A percentile compares a stretch with the other conserved stretches of the same genome.
Conservation (phyloP, 2,888 invertebrate genomes). For the Zeuzera pyrina region DNA sequence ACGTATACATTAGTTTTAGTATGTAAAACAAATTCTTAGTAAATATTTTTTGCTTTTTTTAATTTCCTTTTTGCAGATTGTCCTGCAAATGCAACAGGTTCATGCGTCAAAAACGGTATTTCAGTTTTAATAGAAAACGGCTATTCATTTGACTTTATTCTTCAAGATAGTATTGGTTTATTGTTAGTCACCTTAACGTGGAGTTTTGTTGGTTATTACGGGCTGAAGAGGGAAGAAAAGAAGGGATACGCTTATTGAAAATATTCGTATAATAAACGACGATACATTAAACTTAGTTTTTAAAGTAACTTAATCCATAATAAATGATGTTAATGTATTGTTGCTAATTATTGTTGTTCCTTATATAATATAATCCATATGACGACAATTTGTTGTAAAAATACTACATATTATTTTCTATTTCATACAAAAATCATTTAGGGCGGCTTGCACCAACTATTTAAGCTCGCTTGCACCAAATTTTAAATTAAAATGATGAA, state of each 20-base stretch:
- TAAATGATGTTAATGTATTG: not conserved
- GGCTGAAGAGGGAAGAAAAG: constrained; percentile 49
- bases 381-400: no score
- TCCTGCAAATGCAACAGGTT: constrained; percentile 33
- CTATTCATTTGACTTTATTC: constrained; percentile 38
- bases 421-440: no score
- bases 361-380: no score
- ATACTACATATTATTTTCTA: no score
- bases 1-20: no score
- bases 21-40: no score
- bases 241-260: constrained; percentile 55
- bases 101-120: constrained; percentile 41
- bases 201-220: constrained; percentile 45
- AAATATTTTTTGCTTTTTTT: no score
- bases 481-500: no score
- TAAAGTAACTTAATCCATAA: not conserved
- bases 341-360: not conserved
- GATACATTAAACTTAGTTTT: not conserved
- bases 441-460: no score
- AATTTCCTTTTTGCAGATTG: constrained; percentile 55
- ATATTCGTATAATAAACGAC: not conserved
- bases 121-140: constrained; percentile 47
- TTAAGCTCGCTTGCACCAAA: no score
- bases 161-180: constrained; percentile 44
- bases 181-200: constrained; percentile 36